phyloP scores from a whole-genome alignment of 2,888 invertebrate genomes.

The Perizoma flavofasciatum region DNA sequence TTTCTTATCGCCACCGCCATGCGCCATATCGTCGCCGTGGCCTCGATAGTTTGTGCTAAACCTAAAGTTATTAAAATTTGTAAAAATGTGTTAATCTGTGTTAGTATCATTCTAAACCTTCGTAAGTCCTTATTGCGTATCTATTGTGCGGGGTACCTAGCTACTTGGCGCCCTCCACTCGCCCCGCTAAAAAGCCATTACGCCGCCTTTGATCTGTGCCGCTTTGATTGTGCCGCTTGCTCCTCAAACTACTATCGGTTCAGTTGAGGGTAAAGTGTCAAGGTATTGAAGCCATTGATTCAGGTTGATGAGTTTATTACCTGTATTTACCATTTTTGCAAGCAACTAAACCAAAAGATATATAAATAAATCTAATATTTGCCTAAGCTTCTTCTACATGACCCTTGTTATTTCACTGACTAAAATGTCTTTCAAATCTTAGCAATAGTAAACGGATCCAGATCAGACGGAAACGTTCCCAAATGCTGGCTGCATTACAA shows the following conservation, averaged over 20 bases:
- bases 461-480: too few species aligned
- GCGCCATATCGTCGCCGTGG: too few species aligned
- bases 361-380: too few species aligned
- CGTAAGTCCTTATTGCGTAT: slow-evolving; percentile 5
- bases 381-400: too few species aligned
- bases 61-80: too few species aligned
- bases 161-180: slow-evolving; percentile 58
- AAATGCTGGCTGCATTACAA: neutral
- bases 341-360: too few species aligned
- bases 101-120: slow-evolving; percentile 7
- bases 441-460: too few species aligned
- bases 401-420: too few species aligned
- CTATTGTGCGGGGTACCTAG: slow-evolving; percentile 39
- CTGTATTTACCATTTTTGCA: neutral
- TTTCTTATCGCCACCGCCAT: too few species aligned
- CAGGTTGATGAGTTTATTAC: neutral
- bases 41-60: too few species aligned
- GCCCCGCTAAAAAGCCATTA: slow-evolving; percentile 76
- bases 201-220: slow-evolving; percentile 72
- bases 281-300: slow-evolving; percentile 13
- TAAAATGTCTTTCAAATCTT: too few species aligned
- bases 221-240: slow-evolving; percentile 70
- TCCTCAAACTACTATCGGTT: slow-evolving; percentile 62
- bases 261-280: slow-evolving; percentile 9
- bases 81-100: too few species aligned